Percentiles rank a stretch among this genome's conserved stretches.
phyloP scores from a whole-genome alignment of 37 sponge, comb jelly and placozoan genomes.

The Crambe crambe region DNA sequence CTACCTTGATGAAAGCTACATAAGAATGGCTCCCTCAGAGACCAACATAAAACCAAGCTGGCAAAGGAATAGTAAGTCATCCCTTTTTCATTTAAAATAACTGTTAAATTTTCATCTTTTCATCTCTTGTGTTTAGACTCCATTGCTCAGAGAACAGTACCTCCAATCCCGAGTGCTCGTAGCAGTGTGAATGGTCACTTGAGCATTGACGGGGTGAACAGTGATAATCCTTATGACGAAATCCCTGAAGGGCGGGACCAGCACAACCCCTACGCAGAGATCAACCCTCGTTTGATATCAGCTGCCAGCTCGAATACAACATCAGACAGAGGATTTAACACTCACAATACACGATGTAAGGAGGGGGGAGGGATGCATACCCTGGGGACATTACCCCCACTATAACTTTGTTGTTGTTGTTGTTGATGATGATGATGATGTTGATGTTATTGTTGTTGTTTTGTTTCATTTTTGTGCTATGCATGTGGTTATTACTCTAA shows the following conservation, averaged over 20 bases:
- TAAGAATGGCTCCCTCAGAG: slow-evolving; percentile 27
- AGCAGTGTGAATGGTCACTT: neutral
- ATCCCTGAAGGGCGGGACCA: slow-evolving; percentile 15
- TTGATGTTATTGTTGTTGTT: too few relatives aligned
- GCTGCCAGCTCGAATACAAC: neutral
- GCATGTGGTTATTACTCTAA: too few relatives aligned
- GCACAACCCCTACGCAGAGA: slow-evolving; percentile 13
- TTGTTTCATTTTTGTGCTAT: too few relatives aligned
- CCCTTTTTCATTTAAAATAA: neutral
- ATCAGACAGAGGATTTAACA: too few relatives aligned
- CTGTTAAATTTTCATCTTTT: neutral
- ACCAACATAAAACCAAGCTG: slow-evolving; percentile 9
- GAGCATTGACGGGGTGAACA: neutral
- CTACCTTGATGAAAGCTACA: slow-evolving; percentile 23
- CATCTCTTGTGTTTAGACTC: neutral
- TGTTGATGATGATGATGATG: too few relatives aligned
- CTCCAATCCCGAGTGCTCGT: neutral
- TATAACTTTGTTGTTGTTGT: too few relatives aligned
- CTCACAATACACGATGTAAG: too few relatives aligned
- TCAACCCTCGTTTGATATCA: neutral
- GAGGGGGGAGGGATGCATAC: too few relatives aligned
- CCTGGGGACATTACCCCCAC: too few relatives aligned
- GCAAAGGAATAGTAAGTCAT: slow-evolving; percentile 7
- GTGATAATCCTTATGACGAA: slow-evolving; percentile 28
- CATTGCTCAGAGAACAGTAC: neutral